phyloP scores from a whole-genome alignment of 2,797 vertebrate genomes.

The Hemitrygon akajei region DNA sequence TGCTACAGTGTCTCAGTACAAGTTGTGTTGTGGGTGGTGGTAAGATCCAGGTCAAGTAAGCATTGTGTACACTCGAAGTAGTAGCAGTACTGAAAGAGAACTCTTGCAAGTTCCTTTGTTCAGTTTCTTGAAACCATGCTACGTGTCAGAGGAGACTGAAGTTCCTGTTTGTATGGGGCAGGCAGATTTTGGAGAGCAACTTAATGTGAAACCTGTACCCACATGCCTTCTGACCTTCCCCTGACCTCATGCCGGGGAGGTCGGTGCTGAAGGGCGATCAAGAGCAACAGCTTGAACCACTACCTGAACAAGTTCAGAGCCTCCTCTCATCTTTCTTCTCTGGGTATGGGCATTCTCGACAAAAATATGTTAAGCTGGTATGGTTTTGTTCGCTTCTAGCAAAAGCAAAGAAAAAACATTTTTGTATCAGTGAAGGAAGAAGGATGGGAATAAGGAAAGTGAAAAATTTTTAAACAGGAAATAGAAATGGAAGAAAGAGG shows the following conservation, averaged over 20 bases:
- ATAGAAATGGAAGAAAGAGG: background rate
- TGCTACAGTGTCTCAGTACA: background rate
- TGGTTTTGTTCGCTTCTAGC: background rate
- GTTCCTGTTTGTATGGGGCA: background rate
- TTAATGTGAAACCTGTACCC: background rate
- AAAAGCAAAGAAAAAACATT: background rate
- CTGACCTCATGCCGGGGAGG: background rate
- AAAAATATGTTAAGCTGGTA: too few species aligned
- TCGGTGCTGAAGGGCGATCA: background rate
- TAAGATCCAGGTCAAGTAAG: background rate
- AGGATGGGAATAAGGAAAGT: background rate
- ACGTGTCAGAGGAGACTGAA: background rate
- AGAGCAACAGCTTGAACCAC: background rate
- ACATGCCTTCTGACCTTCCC: background rate
- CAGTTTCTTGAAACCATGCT: background rate
- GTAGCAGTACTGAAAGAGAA: too few species aligned
- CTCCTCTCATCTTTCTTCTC: background rate
- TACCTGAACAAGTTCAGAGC: background rate
- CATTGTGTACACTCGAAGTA: background rate
- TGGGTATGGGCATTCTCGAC: background rate
- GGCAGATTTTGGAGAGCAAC: background rate
- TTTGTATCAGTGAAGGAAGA: background rate
- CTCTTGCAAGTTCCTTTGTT: background rate
- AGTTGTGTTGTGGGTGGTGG: background rate
- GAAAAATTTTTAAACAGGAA: background rate